These are phyloP conservation scores for Xylota segnis DNA, from an alignment of 2,888 invertebrate genomes.

Conservation along the genomic window DNA sequence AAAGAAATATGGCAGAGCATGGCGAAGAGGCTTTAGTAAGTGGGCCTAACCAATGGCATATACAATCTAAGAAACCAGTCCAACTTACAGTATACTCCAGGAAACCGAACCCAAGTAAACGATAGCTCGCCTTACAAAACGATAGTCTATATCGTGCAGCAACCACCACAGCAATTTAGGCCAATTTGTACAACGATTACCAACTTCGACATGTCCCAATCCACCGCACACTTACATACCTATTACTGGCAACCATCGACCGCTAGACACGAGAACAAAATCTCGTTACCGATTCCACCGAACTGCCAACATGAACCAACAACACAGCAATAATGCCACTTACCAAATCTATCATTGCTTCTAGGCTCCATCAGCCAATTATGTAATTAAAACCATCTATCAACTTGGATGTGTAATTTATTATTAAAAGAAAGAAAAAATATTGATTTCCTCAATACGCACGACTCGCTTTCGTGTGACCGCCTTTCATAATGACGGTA, in stretches of 20 bases:
- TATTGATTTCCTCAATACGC: neutral
- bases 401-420: neutral
- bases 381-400: constrained; percentile 13
- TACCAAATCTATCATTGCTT: constrained; percentile 4
- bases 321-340: neutral
- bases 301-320: neutral
- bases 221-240: neutral
- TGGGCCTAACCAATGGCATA: too few species aligned
- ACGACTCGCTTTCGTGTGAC: neutral
- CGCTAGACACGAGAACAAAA: neutral
- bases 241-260: neutral
- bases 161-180: too few species aligned
- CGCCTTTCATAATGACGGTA: neutral
- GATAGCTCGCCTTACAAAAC: too few species aligned
- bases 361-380: neutral
- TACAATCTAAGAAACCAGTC: too few species aligned
- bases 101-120: too few species aligned
- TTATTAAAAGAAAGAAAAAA: constrained; percentile 3
- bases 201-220: neutral
- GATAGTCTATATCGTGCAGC: too few species aligned
- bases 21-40: too few species aligned
- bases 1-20: too few species aligned
- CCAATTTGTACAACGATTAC: neutral
- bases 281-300: neutral
- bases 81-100: too few species aligned